Evolutionary conservation across 2,888 invertebrate genomes (phyloP), one percentile per base, ranked within the genome.

Genomic region (Trachelus troglodyta): DNA sequence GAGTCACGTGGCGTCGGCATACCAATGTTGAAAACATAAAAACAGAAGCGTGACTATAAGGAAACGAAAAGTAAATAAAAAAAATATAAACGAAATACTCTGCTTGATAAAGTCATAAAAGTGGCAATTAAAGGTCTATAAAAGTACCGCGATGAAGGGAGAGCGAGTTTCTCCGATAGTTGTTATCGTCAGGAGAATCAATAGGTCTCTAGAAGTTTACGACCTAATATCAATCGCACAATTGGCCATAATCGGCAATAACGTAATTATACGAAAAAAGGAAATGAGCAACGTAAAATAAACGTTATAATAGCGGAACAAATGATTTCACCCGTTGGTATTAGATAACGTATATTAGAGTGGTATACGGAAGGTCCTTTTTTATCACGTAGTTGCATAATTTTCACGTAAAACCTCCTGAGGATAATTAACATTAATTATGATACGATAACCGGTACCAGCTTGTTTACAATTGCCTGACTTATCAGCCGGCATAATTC

Each of bases 391-490:
- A 85, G 82, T 83, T 83, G 84, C 81, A 83, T 86, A 85, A 85
- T 85, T 85, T 82, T 81, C 81, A 81, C 83, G 83, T 84, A 85
- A 85, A 86, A 85, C 83, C 84, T 83, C 83, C 82, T 81, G 80
- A 82, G 83, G 77, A 85, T 85, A 87, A 87, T 88, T 88, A 87
- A 86, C 87, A 88, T 89, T 89, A 88, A 89, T 89, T 88, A 87
- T 83, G 87, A 88, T 88, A 87, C 85, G 80, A 69, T 75, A 71
- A 75, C 75, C 80, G 81, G 81, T 76, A 81, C 80, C 76, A 74
- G 84, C 85, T 87, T 86, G 87, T 88, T 88, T 88, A 87, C 85
- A 87, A 88, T 89, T 84, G 83, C 82, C 76, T 77, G 79, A 76
- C 77, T 84, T 85, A 85, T 83, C 81, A 82, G 78, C 74, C 82